Evolutionary conservation across 2,888 invertebrate genomes (phyloP), one percentile per base, ranked within the genome.

Genomic region (Tenthredo notha): DNA sequence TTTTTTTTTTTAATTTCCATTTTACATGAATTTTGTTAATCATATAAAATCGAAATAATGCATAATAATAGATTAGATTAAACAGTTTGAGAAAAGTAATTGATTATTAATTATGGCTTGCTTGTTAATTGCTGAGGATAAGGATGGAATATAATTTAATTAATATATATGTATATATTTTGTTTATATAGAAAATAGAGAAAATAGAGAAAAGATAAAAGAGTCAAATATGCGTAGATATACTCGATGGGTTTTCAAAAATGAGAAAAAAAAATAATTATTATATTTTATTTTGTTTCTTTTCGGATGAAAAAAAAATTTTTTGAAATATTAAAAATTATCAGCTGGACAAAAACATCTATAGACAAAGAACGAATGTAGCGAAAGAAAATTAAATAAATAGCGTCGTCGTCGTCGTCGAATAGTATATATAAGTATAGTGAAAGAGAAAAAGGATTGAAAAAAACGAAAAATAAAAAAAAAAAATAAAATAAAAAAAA

Each of bases 21-120:
- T 54, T 54, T 54, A 54, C n/a, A 54, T 54, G 54, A 54, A 54
- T 54, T 54, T 54, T n/a, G n/a, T 54, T 7, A 54, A 54, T 54
- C 54, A 54, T 54, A 54, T 54, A 54, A 54, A 54, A 54, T n/a
- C 18, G 54, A 54, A 54, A 54, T 54, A 61, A 54, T 58, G 7
- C 1, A 54, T 54, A 77, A 72, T 84, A 85, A 86, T 85, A 85
- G 84, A 90, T 90, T 85, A 70, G 65, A 70, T 50, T 82, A 37
- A 33, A 75, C 84, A 74, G 77, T 29, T 58, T 84, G 84, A 85
- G 75, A 85, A 85, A 86, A 74, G 85, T 84, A 54, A 82, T 85
- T 40, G 65, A 78, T 21, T 65, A 33, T 83, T 78, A 54, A 47
- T 72, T 40, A 15, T 80, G 83, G 84, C 80, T 25, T 37, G 67